A percentile compares a stretch with the other conserved stretches of the same genome.
Conservation (phyloP, 2,113 vertebrate species). For the Pterocles gutturalis region DNA sequence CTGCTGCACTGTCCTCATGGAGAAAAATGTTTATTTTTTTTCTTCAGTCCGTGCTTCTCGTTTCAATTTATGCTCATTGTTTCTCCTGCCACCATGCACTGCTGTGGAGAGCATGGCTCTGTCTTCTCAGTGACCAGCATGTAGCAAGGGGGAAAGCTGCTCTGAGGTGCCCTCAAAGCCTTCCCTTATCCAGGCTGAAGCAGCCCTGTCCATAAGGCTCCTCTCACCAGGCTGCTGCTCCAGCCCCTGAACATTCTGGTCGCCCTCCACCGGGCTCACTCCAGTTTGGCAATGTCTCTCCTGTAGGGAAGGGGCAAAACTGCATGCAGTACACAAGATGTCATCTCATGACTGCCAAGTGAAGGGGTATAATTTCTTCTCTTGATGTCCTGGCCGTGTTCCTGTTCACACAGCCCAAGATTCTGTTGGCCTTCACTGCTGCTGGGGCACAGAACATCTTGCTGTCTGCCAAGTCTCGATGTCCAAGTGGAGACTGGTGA, state of each 20-base stretch:
- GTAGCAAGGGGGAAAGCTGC: background rate
- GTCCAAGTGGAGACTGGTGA: too few species aligned
- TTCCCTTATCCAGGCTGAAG: background rate
- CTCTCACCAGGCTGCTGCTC: background rate
- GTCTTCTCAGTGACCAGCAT: background rate
- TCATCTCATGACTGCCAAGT: background rate
- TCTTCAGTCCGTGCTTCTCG: background rate
- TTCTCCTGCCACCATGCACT: background rate
- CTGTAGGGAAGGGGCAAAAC: background rate
- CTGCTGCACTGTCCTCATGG: background rate
- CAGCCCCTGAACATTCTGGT: background rate
- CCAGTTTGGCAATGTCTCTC: background rate
- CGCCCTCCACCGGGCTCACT: fast-evolving
- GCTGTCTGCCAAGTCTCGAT: background rate
- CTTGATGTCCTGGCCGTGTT: background rate
- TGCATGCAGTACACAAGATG: background rate
- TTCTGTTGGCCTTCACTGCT: background rate
- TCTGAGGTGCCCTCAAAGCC: background rate
- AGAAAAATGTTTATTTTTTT: background rate
- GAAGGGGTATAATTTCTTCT: background rate
- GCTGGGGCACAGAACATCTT: background rate
- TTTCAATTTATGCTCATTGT: background rate
- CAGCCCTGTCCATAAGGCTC: background rate
- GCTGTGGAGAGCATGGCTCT: background rate
- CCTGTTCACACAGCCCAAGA: background rate